A percentile compares a stretch with the other conserved stretches of the same genome.
Conservation (phyloP, 2,797 vertebrate genomes). For the Gymnopithys bicolor region DNA sequence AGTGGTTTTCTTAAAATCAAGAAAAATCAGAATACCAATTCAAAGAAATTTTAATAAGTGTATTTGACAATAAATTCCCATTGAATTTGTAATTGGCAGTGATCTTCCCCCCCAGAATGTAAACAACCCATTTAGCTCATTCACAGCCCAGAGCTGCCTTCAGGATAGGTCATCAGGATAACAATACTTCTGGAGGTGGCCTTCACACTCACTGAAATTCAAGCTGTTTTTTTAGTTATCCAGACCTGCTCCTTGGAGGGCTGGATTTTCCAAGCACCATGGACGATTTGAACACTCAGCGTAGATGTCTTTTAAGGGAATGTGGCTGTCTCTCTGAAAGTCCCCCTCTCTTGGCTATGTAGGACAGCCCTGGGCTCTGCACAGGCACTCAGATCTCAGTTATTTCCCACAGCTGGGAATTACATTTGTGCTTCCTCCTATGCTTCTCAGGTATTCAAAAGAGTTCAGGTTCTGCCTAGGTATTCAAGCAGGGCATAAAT, state of each 20-base stretch:
- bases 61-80: background rate
- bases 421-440: background rate
- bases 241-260: background rate
- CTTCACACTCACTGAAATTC: background rate
- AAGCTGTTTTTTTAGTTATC: background rate
- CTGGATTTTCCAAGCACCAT: background rate
- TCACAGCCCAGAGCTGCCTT: background rate
- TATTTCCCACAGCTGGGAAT: background rate
- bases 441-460: background rate
- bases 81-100: background rate
- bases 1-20: background rate
- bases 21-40: background rate
- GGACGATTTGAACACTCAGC: background rate
- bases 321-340: background rate
- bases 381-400: background rate
- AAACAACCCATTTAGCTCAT: background rate
- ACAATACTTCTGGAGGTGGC: background rate
- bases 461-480: background rate
- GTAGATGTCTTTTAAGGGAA: background rate
- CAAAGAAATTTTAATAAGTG: background rate
- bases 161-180: background rate
- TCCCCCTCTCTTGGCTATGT: background rate
- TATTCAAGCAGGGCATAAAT: background rate
- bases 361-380: background rate
- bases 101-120: accelerated